Conservation (phyloP, 2,797 vertebrate genomes). For the Sarcoramphus papa region DNA sequence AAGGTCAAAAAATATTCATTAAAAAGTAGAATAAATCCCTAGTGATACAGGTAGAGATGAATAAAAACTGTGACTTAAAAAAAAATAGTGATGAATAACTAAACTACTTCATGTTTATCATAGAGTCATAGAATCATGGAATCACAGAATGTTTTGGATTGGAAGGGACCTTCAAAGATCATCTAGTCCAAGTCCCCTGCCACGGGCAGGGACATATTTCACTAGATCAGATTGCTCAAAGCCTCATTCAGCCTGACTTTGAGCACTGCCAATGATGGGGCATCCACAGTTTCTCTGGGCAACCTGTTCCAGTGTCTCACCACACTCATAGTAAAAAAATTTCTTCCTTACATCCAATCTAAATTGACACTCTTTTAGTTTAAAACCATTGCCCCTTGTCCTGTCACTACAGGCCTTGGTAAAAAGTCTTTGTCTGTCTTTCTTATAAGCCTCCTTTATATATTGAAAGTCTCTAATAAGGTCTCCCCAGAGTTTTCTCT, state of each 20-base stretch:
- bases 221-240: not conserved
- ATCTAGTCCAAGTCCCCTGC: not conserved
- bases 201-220: not conserved
- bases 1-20: not conserved
- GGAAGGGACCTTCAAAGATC: not conserved
- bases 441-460: not conserved
- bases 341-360: not conserved
- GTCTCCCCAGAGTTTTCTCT: not conserved
- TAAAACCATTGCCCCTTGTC: not conserved
- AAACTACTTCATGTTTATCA: not conserved
- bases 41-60: not conserved
- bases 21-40: not conserved
- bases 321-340: rapidly evolving
- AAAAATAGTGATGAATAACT: not conserved
- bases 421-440: not conserved
- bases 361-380: not conserved
- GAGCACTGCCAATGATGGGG: not conserved
- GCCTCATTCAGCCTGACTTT: not conserved
- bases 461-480: not conserved
- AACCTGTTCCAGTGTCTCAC: not conserved
- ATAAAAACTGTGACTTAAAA: not conserved
- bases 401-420: not conserved
- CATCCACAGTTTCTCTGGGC: not conserved
- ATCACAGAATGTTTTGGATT: not conserved
- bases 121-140: not conserved